phyloP scores from a whole-genome alignment of 2,113 vertebrate species.

The Aphyosemion australe region DNA sequence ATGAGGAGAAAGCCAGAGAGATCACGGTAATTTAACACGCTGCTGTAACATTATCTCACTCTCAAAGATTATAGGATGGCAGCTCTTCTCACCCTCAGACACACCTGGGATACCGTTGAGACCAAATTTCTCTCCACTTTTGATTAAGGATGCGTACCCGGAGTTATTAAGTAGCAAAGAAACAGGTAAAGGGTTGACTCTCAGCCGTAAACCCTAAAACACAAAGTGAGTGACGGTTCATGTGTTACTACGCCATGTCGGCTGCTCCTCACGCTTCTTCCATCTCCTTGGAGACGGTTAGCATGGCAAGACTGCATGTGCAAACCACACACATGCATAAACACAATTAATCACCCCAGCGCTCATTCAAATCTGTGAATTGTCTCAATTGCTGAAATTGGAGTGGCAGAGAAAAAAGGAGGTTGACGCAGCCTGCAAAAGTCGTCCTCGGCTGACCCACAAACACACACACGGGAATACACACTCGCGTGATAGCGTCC shows the following conservation, averaged over 20 bases:
- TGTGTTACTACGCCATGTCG: slow-evolving; percentile 43
- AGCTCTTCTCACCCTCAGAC: slow-evolving; percentile 2
- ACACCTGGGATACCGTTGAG: slow-evolving; percentile 40
- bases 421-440: background rate
- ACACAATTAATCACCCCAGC: slow-evolving; percentile 54
- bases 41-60: background rate
- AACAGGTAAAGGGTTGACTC: slow-evolving; percentile 33
- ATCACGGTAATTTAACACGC: background rate
- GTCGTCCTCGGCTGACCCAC: slow-evolving; percentile 32
- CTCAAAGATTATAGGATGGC: background rate
- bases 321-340: slow-evolving; percentile 24
- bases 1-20: too few species aligned
- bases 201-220: background rate
- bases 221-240: slow-evolving; percentile 30
- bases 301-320: slow-evolving; percentile 21
- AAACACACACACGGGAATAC: background rate
- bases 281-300: slow-evolving; percentile 65
- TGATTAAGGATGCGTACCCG: background rate
- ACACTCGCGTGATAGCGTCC: slow-evolving; percentile 1
- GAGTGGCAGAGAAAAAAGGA: slow-evolving; percentile 15
- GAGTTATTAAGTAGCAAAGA: slow-evolving; percentile 45
- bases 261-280: slow-evolving; percentile 51
- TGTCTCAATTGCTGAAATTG: slow-evolving; percentile 34
- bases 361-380: slow-evolving; percentile 56
- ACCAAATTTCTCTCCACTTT: background rate